These are phyloP conservation scores for Neodiprion virginianus DNA, from an alignment of 1,140 invertebrate genomes.

Conservation along the genomic window DNA sequence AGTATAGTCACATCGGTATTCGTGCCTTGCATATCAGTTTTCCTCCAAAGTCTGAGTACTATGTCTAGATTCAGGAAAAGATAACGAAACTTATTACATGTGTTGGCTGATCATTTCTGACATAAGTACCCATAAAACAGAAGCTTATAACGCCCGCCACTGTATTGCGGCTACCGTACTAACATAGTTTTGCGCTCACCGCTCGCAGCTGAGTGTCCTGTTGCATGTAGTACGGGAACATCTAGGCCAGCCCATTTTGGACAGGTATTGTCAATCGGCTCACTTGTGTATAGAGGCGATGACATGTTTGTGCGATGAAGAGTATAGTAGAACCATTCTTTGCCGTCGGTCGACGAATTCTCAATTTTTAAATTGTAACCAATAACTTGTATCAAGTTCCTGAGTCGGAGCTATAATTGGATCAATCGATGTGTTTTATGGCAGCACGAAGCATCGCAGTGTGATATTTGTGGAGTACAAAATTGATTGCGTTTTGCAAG, in stretches of 20 bases:
- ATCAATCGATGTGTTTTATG: not conserved
- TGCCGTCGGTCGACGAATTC: constrained; percentile 53
- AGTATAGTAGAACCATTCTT: constrained; percentile 75
- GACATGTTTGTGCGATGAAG: constrained; percentile 81
- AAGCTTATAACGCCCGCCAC: too few species aligned
- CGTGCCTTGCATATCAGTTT: constrained; percentile 45
- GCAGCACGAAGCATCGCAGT: not conserved
- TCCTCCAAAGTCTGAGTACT: constrained; percentile 64
- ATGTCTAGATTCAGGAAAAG: constrained; percentile 54
- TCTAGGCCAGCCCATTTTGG: constrained; percentile 75
- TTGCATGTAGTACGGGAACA: constrained; percentile 56
- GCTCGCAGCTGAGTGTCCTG: constrained; percentile 55
- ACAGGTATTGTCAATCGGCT: constrained; percentile 74
- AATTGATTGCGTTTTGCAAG: too few species aligned
- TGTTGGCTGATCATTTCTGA: too few species aligned
- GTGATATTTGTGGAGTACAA: too few species aligned
- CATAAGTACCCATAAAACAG: too few species aligned
- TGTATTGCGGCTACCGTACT: constrained; percentile 7
- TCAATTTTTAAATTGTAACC: constrained; percentile 65
- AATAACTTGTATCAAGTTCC: constrained; percentile 76
- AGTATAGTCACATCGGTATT: constrained; percentile 64
- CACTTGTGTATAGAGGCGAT: constrained; percentile 87
- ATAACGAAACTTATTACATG: constrained; percentile 3
- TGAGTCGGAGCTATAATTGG: constrained; percentile 67
- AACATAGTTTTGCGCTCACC: constrained; percentile 41